Percentiles rank a stretch among this genome's conserved stretches.
phyloP scores from a whole-genome alignment of 2,113 vertebrate species.

The Acinonyx jubatus region DNA sequence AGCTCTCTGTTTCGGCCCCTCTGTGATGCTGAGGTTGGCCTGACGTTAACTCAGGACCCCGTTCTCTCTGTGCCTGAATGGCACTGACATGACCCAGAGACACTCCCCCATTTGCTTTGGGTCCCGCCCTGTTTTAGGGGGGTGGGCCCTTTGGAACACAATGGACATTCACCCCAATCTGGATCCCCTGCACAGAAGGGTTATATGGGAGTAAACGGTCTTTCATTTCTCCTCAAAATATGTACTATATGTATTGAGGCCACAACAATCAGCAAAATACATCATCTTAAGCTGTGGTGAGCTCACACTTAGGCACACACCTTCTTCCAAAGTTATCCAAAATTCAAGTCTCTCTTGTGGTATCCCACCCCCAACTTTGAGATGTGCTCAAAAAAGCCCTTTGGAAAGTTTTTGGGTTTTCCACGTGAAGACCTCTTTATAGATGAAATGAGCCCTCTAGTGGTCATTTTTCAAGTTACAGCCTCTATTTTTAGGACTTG shows the following conservation, averaged over 20 bases:
- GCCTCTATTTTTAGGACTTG: background rate
- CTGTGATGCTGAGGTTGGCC: background rate
- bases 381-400: background rate
- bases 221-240: background rate
- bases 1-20: slow-evolving; percentile 44
- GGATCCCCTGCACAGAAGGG: background rate
- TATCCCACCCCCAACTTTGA: background rate
- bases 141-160: background rate
- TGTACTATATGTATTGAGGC: background rate
- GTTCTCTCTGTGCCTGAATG: background rate
- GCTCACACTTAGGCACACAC: background rate
- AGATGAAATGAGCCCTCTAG: slow-evolving; percentile 79
- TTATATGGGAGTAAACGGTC: background rate
- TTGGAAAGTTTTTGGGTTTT: background rate
- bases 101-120: background rate
- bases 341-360: rapidly evolving
- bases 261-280: background rate
- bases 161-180: background rate
- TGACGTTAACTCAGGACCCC: background rate
- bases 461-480: slow-evolving; percentile 70
- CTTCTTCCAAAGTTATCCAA: background rate
- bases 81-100: background rate
- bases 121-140: background rate
- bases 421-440: background rate
- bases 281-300: too few relatives aligned